These are phyloP conservation scores for Tetraneura akinire DNA, from an alignment of 1,140 invertebrate species.

Conservation along the genomic window DNA sequence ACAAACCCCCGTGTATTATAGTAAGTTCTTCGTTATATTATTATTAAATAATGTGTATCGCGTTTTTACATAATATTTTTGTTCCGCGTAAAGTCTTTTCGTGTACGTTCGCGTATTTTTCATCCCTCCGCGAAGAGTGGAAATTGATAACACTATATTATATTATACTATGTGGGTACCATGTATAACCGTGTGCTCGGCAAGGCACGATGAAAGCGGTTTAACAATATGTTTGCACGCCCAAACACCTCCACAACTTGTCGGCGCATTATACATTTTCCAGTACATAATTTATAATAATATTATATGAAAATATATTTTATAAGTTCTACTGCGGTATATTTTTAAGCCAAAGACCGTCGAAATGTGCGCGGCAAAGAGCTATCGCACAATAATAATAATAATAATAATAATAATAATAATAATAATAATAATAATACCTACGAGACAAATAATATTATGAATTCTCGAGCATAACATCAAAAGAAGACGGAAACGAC, in stretches of 20 bases:
- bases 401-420: too few relatives aligned
- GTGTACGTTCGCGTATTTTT: not conserved
- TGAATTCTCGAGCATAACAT: too few relatives aligned
- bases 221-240: not conserved
- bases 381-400: too few relatives aligned
- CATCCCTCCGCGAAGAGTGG: too few relatives aligned
- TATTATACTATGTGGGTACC: too few relatives aligned
- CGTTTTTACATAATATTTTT: conserved; percentile 14
- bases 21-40: not conserved
- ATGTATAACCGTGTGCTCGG: not conserved
- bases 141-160: conserved; percentile 44
- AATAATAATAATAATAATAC: too few relatives aligned
- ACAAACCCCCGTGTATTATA: too few relatives aligned
- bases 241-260: not conserved
- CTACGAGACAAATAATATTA: too few relatives aligned
- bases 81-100: not conserved
- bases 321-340: too few relatives aligned
- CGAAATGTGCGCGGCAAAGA: too few relatives aligned
- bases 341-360: too few relatives aligned
- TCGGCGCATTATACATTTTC: not conserved
- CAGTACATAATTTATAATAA: not conserved
- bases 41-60: conserved; percentile 38
- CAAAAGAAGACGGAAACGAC: too few relatives aligned
- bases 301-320: not conserved
- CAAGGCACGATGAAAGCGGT: not conserved